A percentile compares a stretch with the other conserved stretches of the same genome.
These are phyloP conservation scores for Caranx ignobilis DNA, from an alignment of 2,113 vertebrate genomes.

Conservation along the genomic window DNA sequence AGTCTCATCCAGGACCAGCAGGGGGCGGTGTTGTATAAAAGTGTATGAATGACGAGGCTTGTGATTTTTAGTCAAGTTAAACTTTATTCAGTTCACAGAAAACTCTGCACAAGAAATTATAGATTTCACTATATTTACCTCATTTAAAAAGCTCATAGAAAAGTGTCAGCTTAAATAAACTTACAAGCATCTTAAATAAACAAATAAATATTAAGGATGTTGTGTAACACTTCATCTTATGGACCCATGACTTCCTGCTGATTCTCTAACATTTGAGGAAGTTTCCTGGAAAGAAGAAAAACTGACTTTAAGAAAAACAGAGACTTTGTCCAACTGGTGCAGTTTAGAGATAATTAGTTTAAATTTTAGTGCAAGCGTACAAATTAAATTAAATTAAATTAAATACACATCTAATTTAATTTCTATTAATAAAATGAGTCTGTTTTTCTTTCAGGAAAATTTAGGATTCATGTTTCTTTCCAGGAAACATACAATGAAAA, in stretches of 20 bases:
- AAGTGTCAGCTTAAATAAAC: conserved; percentile 53
- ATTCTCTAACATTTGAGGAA: neutral
- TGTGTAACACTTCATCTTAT: conserved; percentile 13
- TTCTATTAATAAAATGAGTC: neutral
- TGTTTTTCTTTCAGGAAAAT: neutral
- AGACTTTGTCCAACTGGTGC: neutral
- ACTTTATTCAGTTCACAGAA: conserved; percentile 49
- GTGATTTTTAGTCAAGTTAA: conserved; percentile 5
- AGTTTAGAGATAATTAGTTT: no score
- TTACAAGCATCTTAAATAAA: conserved; percentile 55
- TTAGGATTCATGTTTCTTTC: neutral
- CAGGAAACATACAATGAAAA: neutral
- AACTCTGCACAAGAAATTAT: conserved; percentile 13
- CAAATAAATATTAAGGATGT: conserved; percentile 42
- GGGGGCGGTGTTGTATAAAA: neutral
- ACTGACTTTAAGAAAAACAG: neutral
- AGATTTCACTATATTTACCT: conserved; percentile 31
- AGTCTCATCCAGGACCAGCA: no score
- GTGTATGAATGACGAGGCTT: neutral
- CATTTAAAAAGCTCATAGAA: conserved; percentile 37
- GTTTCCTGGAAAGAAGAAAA: neutral
- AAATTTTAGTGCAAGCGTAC: neutral
- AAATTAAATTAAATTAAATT: neutral
- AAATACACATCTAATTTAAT: neutral
- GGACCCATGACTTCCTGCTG: neutral